These are phyloP conservation scores for Rotaria sp. DNA, from an alignment of 2,888 invertebrate species.

Conservation along the genomic window DNA sequence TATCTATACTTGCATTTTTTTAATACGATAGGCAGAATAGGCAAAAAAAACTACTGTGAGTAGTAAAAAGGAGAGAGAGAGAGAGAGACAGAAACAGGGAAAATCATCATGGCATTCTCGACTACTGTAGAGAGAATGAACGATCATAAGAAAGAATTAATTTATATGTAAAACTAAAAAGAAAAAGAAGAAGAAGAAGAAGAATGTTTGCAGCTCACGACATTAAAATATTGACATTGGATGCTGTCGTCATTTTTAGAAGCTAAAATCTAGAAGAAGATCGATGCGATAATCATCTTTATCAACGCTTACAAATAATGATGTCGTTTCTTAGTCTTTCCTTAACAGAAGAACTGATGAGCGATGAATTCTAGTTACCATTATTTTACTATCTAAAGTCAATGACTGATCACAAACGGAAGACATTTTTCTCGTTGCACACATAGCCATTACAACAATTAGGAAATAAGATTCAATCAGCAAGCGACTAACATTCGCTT, in stretches of 20 bases:
- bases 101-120: not conserved
- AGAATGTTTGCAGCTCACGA: conserved; percentile 1
- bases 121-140: not conserved
- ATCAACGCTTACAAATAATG: not conserved
- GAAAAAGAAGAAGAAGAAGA: not conserved
- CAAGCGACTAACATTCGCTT: not conserved
- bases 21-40: conserved; percentile 3
- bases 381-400: not conserved
- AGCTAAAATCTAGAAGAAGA: not conserved
- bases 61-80: not conserved
- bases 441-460: not conserved
- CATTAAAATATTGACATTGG: not conserved
- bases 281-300: conserved; percentile 5
- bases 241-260: not conserved
- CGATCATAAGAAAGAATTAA: conserved; percentile 2
- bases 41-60: not conserved
- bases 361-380: not conserved
- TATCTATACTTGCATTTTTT: conserved; percentile 22
- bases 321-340: not conserved
- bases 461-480: conserved; percentile 2
- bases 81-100: not conserved
- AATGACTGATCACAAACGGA: conserved; percentile 1
- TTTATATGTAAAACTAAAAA: conserved; percentile 16
- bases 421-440: not conserved
- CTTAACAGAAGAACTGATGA: not conserved